Evolutionary conservation across 2,113 vertebrate species (phyloP), one percentile per base, ranked within the genome.

Genomic region (Pavo muticus): DNA sequence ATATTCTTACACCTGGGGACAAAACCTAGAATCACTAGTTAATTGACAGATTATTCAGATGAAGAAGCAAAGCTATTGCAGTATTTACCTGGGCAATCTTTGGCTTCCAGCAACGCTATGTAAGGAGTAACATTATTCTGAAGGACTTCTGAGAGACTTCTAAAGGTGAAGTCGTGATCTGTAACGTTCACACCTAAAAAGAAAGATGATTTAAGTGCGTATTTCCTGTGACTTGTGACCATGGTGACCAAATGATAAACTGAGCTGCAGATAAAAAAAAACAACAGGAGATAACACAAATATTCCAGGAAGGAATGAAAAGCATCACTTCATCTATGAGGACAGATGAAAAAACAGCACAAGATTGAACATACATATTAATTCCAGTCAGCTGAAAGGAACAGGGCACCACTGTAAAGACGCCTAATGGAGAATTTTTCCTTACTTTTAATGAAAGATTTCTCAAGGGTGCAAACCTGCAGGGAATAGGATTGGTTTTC

Each of bases 121-220:
- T 99, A 98, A 52, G 99, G 99, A 86, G 98, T 99, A 85, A 99
- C 92, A 14, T 95, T 98, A 95, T 98, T 97, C 67, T 97, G 97
- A 84, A 99, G 97, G 71, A 98, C 94, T 65, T 99, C 98, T 23
- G 98, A 98, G 60, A 99, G 94, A 93, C 98, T 98, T 97, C 98
- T 98, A 91, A 99, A 99, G 70, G 98, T 99, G 97, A 99, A 96
- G 83, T 99, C 98, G 86, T 99, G 99, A 97, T 99, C 99, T 18
- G 99, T 98, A 78, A 99, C 98, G 82, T 99, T 99, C 40, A 99
- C 99, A 83, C 99, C 99, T 99, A 79, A 16, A 16, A 56, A 88
- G 68, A 27, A 10, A 60, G 25, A 89, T 9, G 91, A 18, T 74
- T 39, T 21, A 94, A 65, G 40, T 60, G 30, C 4, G n/a, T 50